Percentiles rank a stretch among this genome's conserved stretches.
Evolutionary conservation across 2,888 invertebrate species (phyloP).

Genomic region (Cristatella mucedo): DNA sequence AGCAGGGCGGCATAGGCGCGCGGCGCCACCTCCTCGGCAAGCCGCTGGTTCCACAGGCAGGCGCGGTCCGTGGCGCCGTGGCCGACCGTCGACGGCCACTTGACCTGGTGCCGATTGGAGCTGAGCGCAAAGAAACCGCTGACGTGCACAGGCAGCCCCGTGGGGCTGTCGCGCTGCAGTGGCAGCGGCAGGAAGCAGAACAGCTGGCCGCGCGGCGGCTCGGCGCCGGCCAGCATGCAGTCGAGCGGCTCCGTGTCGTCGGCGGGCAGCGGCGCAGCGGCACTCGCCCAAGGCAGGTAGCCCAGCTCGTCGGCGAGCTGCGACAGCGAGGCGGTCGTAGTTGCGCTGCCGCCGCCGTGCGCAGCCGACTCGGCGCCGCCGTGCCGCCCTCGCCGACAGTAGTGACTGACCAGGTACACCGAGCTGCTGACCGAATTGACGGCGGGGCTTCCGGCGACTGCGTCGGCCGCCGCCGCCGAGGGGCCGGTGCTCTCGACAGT

Average conservation of each 20-base stretch:
- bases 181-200: constrained; percentile 34
- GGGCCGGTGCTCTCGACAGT: too few relatives aligned
- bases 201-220: constrained; percentile 18
- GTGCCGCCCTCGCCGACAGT: too few relatives aligned
- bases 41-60: constrained; percentile 24
- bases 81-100: constrained; percentile 24
- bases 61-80: constrained; percentile 18
- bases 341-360: too few relatives aligned
- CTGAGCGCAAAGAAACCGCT: constrained; percentile 30
- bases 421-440: too few relatives aligned
- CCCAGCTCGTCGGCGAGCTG: constrained; percentile 13
- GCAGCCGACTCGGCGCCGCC: too few relatives aligned
- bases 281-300: constrained; percentile 19
- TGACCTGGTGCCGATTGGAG: constrained; percentile 27
- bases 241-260: constrained; percentile 6
- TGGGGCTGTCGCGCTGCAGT: constrained; percentile 17
- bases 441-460: too few relatives aligned
- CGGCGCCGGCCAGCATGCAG: background rate
- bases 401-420: constrained; percentile 17
- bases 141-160: constrained; percentile 30
- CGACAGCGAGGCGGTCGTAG: constrained; percentile 15
- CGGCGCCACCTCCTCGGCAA: constrained; percentile 23
- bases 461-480: too few relatives aligned
- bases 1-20: constrained; percentile 16
- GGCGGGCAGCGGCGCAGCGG: constrained; percentile 16